Evolutionary conservation across 2,113 vertebrate genomes (phyloP), one percentile per base, ranked within the genome.

Genomic region (Archocentrus centrarchus): DNA sequence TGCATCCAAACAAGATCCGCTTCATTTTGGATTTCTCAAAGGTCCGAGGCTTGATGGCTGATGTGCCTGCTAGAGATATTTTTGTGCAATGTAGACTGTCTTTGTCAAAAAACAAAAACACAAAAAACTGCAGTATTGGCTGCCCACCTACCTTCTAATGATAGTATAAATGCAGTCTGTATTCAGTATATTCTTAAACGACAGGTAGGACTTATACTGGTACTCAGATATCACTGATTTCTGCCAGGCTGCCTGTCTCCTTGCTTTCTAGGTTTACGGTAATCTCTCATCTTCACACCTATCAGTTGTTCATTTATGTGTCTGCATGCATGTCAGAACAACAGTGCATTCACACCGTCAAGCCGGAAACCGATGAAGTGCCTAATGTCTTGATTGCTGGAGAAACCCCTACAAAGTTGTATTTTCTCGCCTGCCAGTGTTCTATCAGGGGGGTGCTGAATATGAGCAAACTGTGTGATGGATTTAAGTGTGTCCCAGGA

Each of bases 401-500:
- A 77, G 57, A 80, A 80, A 37, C 64, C 24, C 37, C 75, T 66
- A 39, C 11, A 59, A 89, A 85, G 59, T 86, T 89, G 55, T 73
- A 77, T 68, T 79, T 35, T 66, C 30, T 17, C 84, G 30, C 85
- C 55, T 87, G 81, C 64, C 75, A 60, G 10, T 77, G 61, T 80
- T 88, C 7, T 86, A 58, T 59, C 35, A 53, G 78, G 3, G 81
- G 61, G 50, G 53, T 73, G 41, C 81, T 86, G 81, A 77, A 88
- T 89, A 75, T 87, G 83, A 70, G 39, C 20, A 61, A 80, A 66
- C 82, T 86, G 81, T 78, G 78, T 81, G 86, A 89, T 91, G 86
- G 79, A 82, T 92, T 87, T 80, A 91, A 88, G 63, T 78, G 81
- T 85, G 83, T 91, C 82, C 73, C 68, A 83, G 76, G 79, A 77